Evolutionary conservation across 2,888 invertebrate genomes (phyloP).

Genomic region (Hybos culiciformis): DNA sequence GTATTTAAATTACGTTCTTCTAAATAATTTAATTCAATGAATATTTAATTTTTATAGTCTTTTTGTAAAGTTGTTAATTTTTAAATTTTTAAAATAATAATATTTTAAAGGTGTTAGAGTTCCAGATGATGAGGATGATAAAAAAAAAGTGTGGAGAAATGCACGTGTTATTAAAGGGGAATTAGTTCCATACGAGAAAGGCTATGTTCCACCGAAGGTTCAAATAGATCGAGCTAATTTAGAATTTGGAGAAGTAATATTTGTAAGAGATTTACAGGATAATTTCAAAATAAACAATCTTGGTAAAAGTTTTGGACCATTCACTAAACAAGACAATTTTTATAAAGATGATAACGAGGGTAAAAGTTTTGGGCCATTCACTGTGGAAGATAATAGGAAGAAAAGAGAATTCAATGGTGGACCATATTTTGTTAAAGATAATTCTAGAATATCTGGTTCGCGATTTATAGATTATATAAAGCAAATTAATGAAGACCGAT

Average conservation of each 20-base stretch:
- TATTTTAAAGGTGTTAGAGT: slow-evolving; percentile 54
- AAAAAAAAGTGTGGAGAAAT: slow-evolving; percentile 68
- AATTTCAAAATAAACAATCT: slow-evolving; percentile 5
- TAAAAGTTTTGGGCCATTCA: slow-evolving; percentile 40
- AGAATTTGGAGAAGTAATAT: slow-evolving; percentile 13
- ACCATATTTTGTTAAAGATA: slow-evolving; percentile 49
- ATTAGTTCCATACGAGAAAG: slow-evolving; percentile 59
- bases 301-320: slow-evolving; percentile 41
- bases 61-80: too few species aligned
- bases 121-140: slow-evolving; percentile 72
- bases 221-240: not conserved
- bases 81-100: too few species aligned
- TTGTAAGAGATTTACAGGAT: slow-evolving; percentile 3
- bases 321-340: slow-evolving; percentile 47
- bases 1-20: too few species aligned
- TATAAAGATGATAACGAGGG: slow-evolving; percentile 26
- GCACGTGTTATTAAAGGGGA: slow-evolving; percentile 77
- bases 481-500: slow-evolving; percentile 51
- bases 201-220: slow-evolving; percentile 50
- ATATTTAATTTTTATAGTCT: too few species aligned
- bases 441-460: slow-evolving; percentile 42
- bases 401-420: slow-evolving; percentile 27
- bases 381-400: slow-evolving; percentile 43
- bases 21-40: too few species aligned
- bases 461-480: slow-evolving; percentile 52